phyloP scores from a whole-genome alignment of 2,797 vertebrate genomes.

The Helostoma temminkii region DNA sequence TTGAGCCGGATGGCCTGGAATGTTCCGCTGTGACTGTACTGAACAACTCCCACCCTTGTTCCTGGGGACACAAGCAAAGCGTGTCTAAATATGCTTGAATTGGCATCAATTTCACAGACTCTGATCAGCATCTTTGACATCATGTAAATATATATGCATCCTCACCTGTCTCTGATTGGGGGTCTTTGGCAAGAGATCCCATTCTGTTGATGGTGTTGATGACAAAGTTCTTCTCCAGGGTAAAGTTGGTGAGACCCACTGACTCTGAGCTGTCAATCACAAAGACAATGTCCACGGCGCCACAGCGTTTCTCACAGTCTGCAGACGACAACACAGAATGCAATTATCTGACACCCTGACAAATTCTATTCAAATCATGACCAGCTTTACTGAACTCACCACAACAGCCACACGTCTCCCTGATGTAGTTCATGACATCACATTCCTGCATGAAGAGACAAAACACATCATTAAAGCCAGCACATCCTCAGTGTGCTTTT shows the following conservation, averaged over 20 bases:
- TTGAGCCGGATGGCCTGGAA: slow-evolving; percentile 95
- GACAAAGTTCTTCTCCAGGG: slow-evolving; percentile 98
- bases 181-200: slow-evolving; percentile 94
- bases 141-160: neutral
- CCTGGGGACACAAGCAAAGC: slow-evolving; percentile 75
- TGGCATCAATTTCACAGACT: neutral
- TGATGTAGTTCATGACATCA: slow-evolving; percentile 96
- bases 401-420: slow-evolving; percentile 97
- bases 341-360: neutral
- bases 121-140: neutral
- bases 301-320: slow-evolving; percentile 97
- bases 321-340: slow-evolving; percentile 38
- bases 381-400: slow-evolving; percentile 81
- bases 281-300: slow-evolving; percentile 97
- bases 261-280: slow-evolving; percentile 99
- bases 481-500: neutral
- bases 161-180: slow-evolving; percentile 88
- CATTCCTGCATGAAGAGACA: slow-evolving; percentile 87
- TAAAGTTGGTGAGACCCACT: slow-evolving; percentile 97
- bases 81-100: neutral
- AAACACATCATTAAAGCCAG: neutral
- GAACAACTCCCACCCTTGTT: slow-evolving; percentile 96
- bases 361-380: neutral
- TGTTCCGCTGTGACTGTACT: slow-evolving; percentile 97
- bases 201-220: slow-evolving; percentile 96